phyloP scores from a whole-genome alignment of 1,140 invertebrate genomes.

The Macrosteles quadrilineatus region DNA sequence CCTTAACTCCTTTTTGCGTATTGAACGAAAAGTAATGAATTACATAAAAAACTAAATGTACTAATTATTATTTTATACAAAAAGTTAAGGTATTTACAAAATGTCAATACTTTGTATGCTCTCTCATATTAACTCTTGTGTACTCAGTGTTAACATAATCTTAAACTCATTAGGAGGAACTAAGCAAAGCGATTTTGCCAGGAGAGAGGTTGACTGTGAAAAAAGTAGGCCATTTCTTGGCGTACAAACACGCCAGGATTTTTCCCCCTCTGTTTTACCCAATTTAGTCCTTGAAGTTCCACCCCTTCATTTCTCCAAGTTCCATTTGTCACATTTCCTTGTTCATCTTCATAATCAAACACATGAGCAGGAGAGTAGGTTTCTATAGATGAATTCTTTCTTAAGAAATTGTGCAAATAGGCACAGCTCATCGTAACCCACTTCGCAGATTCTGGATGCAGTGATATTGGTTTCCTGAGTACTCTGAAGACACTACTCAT shows the following conservation, averaged over 20 bases:
- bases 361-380: background rate
- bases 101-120: no score
- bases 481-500: constrained; percentile 50
- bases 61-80: no score
- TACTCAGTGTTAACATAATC: no score
- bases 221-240: background rate
- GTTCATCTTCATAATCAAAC: background rate
- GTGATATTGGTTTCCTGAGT: constrained; percentile 46
- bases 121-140: no score
- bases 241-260: constrained; percentile 5
- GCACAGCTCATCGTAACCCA: constrained; percentile 43
- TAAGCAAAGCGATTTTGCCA: constrained; percentile 15
- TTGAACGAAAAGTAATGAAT: no score
- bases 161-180: no score
- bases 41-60: no score
- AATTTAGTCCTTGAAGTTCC: constrained; percentile 6
- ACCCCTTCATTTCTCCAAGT: constrained; percentile 9
- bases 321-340: background rate
- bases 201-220: constrained; percentile 4
- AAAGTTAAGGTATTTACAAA: no score
- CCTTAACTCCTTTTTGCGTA: no score
- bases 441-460: constrained; percentile 43
- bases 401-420: constrained; percentile 37
- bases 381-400: constrained; percentile 31
- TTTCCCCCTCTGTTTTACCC: constrained; percentile 1